Base-by-base conservation (phyloP, 2,888 invertebrate species). In the Drosophila vallismaia region DNA sequence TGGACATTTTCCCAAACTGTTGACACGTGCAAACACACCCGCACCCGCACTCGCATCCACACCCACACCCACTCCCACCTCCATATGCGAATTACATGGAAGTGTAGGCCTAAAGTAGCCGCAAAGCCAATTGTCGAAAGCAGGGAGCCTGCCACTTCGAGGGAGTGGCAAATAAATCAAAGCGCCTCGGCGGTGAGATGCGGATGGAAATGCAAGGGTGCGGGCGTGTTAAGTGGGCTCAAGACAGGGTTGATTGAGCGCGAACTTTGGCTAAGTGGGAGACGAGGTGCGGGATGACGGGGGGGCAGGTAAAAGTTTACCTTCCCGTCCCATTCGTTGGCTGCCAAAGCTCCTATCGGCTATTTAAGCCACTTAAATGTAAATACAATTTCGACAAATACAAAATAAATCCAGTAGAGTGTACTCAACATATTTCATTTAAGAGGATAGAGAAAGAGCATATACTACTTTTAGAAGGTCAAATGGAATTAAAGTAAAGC, bases 41-140 rank as follows among this genome's bases (percentile, higher is more conserved):
- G 45, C 44, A 33, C 3, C 33, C 36, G 2, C 10, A 59, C 19
- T 49, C 26, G 45, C 44, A 33, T 1, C 33, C 36, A 1, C 10
- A 0, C 0, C n/a, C 1, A 0, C 49, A 10, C 44, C 12, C 49
- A 36, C 10, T 29, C 28, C 12, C 26, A 57, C 50, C 28, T 1
- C 26, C 26, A 24, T n/a, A n/a, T 36, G 9, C 48, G 19, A 36
- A 50, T 56, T 50, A 64, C 64, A 42, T 36, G 38, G 40, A 12
- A 44, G 49, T 55, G 38, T 49, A 38, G 49, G 63, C 29, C 64
- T 56, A 70, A 76, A 82, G 86, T 75, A 77, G 86, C 86, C 83
- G 75, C 86, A 82, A 82, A 86, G 86, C 86, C 86, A 82, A 82
- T 86, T 82, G 77, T 83, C 74, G 84, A 79, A 70, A 53, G 62